Evolutionary conservation across 2,797 vertebrate genomes (phyloP), one percentile per base, ranked within the genome.

Genomic region (Knipowitschia caucasica): DNA sequence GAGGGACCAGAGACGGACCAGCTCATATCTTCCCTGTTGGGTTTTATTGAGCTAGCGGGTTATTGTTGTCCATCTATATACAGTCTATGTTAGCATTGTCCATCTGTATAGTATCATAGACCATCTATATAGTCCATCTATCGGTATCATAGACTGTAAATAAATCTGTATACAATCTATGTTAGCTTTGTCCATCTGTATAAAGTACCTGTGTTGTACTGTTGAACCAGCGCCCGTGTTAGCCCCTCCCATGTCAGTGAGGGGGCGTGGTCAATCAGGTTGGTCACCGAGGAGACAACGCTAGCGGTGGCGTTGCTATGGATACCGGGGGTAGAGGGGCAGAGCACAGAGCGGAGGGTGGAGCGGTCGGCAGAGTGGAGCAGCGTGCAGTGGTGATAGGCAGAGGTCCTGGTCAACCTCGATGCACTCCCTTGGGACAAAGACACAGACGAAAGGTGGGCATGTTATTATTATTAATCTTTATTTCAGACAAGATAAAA

Each of bases 321-420:
- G 70, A 98, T 87, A 5, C 92, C 93, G 2, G 75, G 72, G 6
- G 88, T 90, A 5, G 92, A 88, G 34, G 92, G 94, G 53, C 80
- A 88, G 4, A 98, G 88, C 38, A 92, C 62, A 0, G 87, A 57
- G 0, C 92, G 86, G 50, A 99, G 82, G 58, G 91, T 9, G 6
- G 76, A 52, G 47, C 81, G 78, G 38, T 99, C 84, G 0, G 91
- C 77, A 0, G 83, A 89, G 62, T 93, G 94, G 0, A 99, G 82
- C 53, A 99, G 77, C 0, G 96, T 99, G 58, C 94, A 98, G 34
- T 98, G 96, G 67, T 99, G 96, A 77, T 99, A 98, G 7, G 94
- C 92, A 3, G 85, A 67, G n/a, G 75, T 89, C 66, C 93, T 87
- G 66, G 95, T 94, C 53, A 98, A 85, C 55, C 94, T 92, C 12